phyloP scores from a whole-genome alignment of 2,797 vertebrate genomes.

The Sebastes vulpes region DNA sequence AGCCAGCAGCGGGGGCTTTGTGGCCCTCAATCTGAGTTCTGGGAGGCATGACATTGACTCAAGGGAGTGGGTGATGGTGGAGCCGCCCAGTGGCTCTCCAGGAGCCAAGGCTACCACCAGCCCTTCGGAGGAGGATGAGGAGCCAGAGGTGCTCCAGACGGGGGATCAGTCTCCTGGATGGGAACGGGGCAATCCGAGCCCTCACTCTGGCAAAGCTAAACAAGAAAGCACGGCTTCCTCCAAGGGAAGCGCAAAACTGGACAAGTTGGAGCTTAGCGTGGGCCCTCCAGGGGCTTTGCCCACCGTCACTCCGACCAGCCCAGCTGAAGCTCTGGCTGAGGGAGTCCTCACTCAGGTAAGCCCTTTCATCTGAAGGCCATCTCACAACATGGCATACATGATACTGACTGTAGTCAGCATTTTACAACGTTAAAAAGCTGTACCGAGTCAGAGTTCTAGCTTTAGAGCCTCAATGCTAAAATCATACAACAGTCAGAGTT shows the following conservation, averaged over 20 bases:
- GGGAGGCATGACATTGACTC: constrained; percentile 94
- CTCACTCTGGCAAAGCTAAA: constrained; percentile 57
- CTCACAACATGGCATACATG: constrained; percentile 58
- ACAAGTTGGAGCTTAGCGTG: constrained; percentile 90
- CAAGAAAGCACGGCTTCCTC: constrained; percentile 61
- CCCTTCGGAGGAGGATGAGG: constrained; percentile 92
- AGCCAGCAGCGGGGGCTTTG: constrained; percentile 92
- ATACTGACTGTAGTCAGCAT: constrained; percentile 74
- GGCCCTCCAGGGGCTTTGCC: constrained; percentile 86
- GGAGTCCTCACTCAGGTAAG: constrained; percentile 96
- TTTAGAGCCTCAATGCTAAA: constrained; percentile 62
- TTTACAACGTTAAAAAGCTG: constrained; percentile 77
- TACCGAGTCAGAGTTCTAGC: constrained; percentile 75
- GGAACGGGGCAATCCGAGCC: constrained; percentile 69
- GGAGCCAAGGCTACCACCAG: constrained; percentile 89
- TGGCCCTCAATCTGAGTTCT: constrained; percentile 96
- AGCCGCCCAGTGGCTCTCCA: constrained; percentile 88
- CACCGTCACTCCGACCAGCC: constrained; percentile 92
- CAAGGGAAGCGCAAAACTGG: constrained; percentile 79
- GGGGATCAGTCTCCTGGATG: constrained; percentile 76
- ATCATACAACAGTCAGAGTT: constrained; percentile 51
- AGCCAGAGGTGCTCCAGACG: constrained; percentile 73
- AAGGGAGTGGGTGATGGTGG: constrained; percentile 97
- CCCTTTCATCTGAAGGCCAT: constrained; percentile 6
- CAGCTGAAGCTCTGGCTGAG: constrained; percentile 94